Conservation (phyloP, 2,888 invertebrate species). For the Volucella inanis region DNA sequence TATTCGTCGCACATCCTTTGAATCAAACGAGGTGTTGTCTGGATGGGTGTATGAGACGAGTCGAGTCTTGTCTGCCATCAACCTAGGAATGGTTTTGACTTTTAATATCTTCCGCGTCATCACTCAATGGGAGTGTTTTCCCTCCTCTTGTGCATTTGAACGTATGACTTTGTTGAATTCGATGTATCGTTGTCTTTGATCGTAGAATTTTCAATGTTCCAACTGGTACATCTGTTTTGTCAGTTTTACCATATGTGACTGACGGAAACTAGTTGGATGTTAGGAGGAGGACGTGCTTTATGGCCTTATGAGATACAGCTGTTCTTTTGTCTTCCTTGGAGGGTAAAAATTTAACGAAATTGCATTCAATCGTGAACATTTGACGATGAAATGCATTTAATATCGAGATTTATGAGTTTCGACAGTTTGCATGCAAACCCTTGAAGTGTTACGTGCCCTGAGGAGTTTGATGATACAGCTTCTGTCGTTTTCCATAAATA, state of each 20-base stretch:
- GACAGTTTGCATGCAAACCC: not conserved
- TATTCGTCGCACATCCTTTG: slow-evolving; percentile 31
- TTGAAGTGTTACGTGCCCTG: slow-evolving; percentile 3
- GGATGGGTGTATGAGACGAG: not conserved
- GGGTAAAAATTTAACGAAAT: slow-evolving; percentile 50
- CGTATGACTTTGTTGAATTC: slow-evolving; percentile 32
- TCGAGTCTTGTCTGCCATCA: no score
- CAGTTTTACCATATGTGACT: slow-evolving; percentile 42
- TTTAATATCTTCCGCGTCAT: slow-evolving; percentile 71
- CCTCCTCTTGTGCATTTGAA: slow-evolving; percentile 34
- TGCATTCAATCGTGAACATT: slow-evolving; percentile 58
- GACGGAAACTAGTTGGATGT: not conserved
- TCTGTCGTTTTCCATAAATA: no score
- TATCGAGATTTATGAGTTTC: slow-evolving; percentile 47
- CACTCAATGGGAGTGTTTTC: slow-evolving; percentile 56
- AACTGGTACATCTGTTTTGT: slow-evolving; percentile 24
- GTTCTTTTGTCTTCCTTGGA: slow-evolving; percentile 28
- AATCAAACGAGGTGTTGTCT: slow-evolving; percentile 10
- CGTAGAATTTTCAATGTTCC: not conserved
- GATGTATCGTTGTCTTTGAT: slow-evolving; percentile 21
- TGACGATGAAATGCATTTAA: slow-evolving; percentile 59
- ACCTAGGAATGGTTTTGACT: slow-evolving; percentile 42
- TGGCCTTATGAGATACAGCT: slow-evolving; percentile 11
- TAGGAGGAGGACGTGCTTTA: slow-evolving; percentile 6
- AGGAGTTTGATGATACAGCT: not conserved